These are phyloP conservation scores for Lasioglossum lativentre DNA, from an alignment of 2,888 invertebrate species.

Conservation along the genomic window DNA sequence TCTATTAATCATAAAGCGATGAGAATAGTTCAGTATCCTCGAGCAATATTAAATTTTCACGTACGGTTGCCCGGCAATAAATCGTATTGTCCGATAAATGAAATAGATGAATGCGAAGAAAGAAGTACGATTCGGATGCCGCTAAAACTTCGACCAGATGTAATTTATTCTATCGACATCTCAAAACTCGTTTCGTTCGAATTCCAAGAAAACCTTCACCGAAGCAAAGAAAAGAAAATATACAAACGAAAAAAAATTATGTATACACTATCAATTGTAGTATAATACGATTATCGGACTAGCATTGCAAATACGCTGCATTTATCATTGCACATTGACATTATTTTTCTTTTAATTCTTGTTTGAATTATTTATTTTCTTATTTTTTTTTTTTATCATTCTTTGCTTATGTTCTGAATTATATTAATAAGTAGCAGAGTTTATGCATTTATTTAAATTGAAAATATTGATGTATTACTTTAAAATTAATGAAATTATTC, in stretches of 20 bases:
- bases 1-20: background rate
- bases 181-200: background rate
- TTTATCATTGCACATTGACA: background rate
- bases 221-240: background rate
- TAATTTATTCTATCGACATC: constrained; percentile 17
- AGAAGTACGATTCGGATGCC: background rate
- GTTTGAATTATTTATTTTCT: no score
- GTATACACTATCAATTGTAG: background rate
- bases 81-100: constrained; percentile 17
- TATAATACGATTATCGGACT: background rate
- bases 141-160: background rate
- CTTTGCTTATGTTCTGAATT: background rate
- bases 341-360: background rate
- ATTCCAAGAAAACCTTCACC: background rate
- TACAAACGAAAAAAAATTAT: background rate
- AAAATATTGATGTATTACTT: background rate
- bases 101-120: constrained; percentile 11
- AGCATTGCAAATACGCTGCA: background rate
- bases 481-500: background rate
- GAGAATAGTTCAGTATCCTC: constrained; percentile 13
- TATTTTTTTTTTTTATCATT: background rate
- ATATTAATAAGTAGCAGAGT: background rate
- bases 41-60: constrained; percentile 22
- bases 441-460: background rate
- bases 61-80: background rate